Conservation (phyloP, 2,113 vertebrate species). For the Junco hyemalis region DNA sequence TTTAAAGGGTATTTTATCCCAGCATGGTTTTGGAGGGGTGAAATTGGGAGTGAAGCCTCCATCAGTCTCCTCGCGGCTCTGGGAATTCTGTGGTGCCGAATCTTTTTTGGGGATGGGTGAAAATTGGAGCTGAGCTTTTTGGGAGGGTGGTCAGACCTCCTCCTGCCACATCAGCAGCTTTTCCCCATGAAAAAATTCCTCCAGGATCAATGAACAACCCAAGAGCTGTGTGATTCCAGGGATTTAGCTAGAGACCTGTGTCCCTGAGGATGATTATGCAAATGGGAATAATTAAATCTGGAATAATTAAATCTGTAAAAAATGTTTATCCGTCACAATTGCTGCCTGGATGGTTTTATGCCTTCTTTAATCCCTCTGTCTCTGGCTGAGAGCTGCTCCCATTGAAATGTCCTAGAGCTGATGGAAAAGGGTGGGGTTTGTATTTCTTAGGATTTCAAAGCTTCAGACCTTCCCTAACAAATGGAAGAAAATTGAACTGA, state of each 20-base stretch:
- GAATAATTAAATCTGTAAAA: not conserved
- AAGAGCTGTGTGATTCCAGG: not conserved
- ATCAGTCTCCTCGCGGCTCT: not conserved
- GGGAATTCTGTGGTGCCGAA: not conserved
- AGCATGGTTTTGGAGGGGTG: too few relatives aligned
- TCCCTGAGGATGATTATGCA: not conserved
- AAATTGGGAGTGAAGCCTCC: not conserved
- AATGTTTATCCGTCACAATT: not conserved
- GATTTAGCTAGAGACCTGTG: not conserved
- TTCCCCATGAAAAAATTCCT: not conserved
- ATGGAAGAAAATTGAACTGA: not conserved
- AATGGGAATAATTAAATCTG: not conserved
- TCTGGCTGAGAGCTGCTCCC: not conserved
- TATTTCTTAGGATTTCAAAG: not conserved
- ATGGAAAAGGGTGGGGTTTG: not conserved
- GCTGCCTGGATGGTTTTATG: not conserved
- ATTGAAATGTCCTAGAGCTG: not conserved
- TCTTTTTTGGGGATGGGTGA: rapidly evolving
- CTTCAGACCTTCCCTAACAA: not conserved
- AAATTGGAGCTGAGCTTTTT: not conserved
- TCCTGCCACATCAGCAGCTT: not conserved
- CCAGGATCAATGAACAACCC: not conserved
- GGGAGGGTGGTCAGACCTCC: not conserved
- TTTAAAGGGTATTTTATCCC: too few relatives aligned
- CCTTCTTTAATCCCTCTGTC: not conserved